Evolutionary conservation across 1,140 invertebrate genomes (phyloP), one percentile per base, ranked within the genome.

Genomic region (Cydia fagiglandana): DNA sequence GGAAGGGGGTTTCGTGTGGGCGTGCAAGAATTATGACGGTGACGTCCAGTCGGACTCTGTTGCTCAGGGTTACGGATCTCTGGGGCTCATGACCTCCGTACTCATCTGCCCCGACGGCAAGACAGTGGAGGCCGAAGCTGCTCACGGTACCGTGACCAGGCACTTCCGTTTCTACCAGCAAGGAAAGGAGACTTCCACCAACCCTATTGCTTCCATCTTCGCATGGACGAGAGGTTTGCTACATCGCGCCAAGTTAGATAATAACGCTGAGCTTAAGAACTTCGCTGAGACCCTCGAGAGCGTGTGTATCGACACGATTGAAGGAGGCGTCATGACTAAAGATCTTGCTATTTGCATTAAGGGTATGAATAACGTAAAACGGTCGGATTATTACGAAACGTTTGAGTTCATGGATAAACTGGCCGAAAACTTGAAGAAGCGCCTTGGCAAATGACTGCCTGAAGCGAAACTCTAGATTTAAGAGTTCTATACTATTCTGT

Each of bases 1-100:
- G 1, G 97, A 99, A 80, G 99, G 99, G 81, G 99, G 98, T 74
- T 99, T 99, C 94, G 98, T 99, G 0, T 99, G 99, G 99, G 98
- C 99, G 24, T 97, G 99, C 93, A 99, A 99, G 91, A 99, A 99
- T 90, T 99, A 99, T 88, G 99, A 99, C 89, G 99, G 99, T 47
- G 99, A 99, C 94, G 99, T 99, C 0, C 99, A 99, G 90, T 99
- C 97, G 0, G 99, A 99, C 92, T 98, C 98, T 5, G 97, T 99
- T 17, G 98, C 98, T 81, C 98, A 99, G 93, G 98, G 98, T 79
- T 97, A 96, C 84, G 97, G 97, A 30, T 99, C 98, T 3, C 91
- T 99, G 20, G 98, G 98, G 75, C 94, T 99, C 82, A 99, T 99
- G 98, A 99, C 98, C 0, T 98, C 97, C 34, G 98, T 99, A 0